Percentiles rank a stretch among this genome's conserved stretches.
These are phyloP conservation scores for Phymastichus coffea DNA, from an alignment of 1,140 invertebrate genomes.

Conservation along the genomic window DNA sequence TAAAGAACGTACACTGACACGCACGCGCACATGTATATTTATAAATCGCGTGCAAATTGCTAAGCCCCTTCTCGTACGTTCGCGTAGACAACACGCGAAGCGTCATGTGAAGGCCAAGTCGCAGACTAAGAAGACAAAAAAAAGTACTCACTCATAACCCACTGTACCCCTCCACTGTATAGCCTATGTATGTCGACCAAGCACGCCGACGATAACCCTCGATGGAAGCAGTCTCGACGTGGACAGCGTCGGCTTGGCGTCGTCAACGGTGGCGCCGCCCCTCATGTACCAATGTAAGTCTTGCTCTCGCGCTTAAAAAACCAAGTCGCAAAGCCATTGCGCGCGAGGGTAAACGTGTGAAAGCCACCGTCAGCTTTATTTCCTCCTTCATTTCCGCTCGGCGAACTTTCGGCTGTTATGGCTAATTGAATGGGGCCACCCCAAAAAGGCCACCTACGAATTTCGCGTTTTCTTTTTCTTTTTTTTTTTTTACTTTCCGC, in stretches of 20 bases:
- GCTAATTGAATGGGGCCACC: slow-evolving; percentile 4
- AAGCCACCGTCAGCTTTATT: too few species aligned
- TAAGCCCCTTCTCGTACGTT: too few species aligned
- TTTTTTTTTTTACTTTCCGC: too few species aligned
- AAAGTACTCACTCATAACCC: neutral
- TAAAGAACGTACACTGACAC: slow-evolving; percentile 5
- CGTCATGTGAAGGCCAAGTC: too few species aligned
- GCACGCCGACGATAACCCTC: slow-evolving; percentile 67
- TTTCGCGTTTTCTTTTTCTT: too few species aligned
- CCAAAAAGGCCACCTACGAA: too few species aligned
- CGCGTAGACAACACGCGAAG: too few species aligned
- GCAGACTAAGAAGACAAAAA: neutral
- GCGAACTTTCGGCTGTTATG: slow-evolving; percentile 1
- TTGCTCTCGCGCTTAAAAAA: slow-evolving; percentile 28
- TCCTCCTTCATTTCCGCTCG: too few species aligned
- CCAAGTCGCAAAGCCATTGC: slow-evolving; percentile 7
- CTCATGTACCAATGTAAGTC: slow-evolving; percentile 81
- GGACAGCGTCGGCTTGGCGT: slow-evolving; percentile 73
- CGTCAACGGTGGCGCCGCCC: slow-evolving; percentile 66
- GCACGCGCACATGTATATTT: too few species aligned
- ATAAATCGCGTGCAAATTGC: too few species aligned
- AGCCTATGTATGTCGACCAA: slow-evolving; percentile 57
- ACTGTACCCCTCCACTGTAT: neutral
- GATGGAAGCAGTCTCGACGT: slow-evolving; percentile 68
- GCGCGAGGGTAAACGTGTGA: slow-evolving; percentile 15